Conservation (phyloP, 64 coral and sea anemone genomes). For the Cladopsammia gracilis region DNA sequence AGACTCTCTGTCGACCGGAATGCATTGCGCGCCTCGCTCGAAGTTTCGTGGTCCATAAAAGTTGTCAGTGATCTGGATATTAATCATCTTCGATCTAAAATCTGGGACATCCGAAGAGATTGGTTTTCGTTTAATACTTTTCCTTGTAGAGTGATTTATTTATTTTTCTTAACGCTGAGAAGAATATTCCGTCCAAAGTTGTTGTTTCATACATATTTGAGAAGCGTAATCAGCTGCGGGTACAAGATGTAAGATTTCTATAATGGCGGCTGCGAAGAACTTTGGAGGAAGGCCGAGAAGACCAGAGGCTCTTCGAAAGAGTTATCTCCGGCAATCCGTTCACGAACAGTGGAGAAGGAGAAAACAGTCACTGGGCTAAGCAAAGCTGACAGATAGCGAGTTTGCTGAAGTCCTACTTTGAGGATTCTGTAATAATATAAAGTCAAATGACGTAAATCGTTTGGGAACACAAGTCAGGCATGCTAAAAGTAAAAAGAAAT, state of each 20-base stretch:
- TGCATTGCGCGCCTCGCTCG: too few relatives aligned
- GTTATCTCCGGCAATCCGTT: slow-evolving; percentile 13
- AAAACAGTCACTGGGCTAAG: not conserved
- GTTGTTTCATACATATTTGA: not conserved
- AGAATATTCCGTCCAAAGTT: not conserved
- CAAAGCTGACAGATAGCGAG: slow-evolving; percentile 26
- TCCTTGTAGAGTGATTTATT: not conserved
- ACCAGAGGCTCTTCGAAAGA: not conserved
- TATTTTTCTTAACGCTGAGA: not conserved
- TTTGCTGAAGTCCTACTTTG: not conserved
- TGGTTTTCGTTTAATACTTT: too few relatives aligned
- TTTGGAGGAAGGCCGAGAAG: not conserved
- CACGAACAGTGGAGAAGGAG: not conserved
- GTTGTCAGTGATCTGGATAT: too few relatives aligned
- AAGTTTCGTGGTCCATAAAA: too few relatives aligned
- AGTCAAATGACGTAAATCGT: too few relatives aligned
- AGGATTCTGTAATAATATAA: too few relatives aligned
- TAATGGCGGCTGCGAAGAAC: not conserved
- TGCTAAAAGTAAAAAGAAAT: too few relatives aligned
- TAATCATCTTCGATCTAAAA: too few relatives aligned
- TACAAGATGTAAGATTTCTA: not conserved
- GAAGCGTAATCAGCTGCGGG: not conserved
- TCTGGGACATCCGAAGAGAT: too few relatives aligned
- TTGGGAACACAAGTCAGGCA: too few relatives aligned
- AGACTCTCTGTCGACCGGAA: too few relatives aligned